A percentile compares a stretch with the other conserved stretches of the same genome.
Conservation (phyloP, 1,140 invertebrate species). For the Ylistrum balloti region DNA sequence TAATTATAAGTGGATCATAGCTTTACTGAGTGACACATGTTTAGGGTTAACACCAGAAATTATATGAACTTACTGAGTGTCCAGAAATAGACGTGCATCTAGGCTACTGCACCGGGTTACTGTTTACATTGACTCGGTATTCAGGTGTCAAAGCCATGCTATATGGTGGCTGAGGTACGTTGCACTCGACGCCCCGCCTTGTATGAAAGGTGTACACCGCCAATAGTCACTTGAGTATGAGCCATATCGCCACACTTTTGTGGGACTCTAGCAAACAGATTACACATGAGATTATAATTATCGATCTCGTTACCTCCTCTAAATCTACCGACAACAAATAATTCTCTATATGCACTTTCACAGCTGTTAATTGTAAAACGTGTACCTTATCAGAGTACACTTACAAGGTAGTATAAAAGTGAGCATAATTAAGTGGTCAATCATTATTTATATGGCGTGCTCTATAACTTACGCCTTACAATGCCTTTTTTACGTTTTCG, state of each 20-base stretch:
- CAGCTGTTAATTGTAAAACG: background rate
- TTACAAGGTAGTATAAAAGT: too few species aligned
- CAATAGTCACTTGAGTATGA: constrained; percentile 16
- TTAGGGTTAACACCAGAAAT: background rate
- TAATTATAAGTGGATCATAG: background rate
- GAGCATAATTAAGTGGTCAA: too few species aligned
- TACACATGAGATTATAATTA: constrained; percentile 16
- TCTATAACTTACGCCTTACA: too few species aligned
- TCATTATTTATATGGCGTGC: too few species aligned
- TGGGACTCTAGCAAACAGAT: background rate
- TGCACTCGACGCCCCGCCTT: constrained; percentile 10
- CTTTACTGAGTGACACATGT: background rate
- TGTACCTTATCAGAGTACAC: background rate
- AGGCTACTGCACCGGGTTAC: constrained; percentile 21
- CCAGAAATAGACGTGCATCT: background rate
- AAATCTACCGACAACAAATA: background rate
- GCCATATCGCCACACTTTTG: background rate
- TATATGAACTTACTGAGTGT: background rate
- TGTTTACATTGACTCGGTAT: constrained; percentile 7
- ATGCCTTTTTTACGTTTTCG: too few species aligned
- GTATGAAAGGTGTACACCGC: constrained; percentile 21
- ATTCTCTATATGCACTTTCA: background rate
- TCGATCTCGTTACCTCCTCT: background rate
- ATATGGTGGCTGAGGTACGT: background rate
- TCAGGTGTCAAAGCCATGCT: background rate